Evolutionary conservation across 2,888 invertebrate species (phyloP).

Genomic region (Eupithecia exiguata): DNA sequence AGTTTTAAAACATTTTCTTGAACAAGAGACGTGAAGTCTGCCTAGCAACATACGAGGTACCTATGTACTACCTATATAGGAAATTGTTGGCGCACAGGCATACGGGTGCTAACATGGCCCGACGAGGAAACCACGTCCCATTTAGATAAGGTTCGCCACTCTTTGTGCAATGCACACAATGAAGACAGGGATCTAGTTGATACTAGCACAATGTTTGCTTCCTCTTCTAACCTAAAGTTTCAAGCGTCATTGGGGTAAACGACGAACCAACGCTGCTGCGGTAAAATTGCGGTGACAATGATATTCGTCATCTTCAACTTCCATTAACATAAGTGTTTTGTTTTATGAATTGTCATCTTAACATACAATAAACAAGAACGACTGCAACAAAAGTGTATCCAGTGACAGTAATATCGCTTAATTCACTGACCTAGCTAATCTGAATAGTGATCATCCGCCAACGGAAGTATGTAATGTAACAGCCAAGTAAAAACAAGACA

Average conservation of each 20-base stretch:
- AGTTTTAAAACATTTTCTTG: not conserved
- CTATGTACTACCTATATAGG: not conserved
- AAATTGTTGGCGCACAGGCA: conserved; percentile 41
- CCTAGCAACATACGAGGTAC: not conserved
- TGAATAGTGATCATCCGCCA: conserved; percentile 14
- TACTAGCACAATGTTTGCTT: conserved; percentile 32
- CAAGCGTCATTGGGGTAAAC: not conserved
- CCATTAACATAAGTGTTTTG: not conserved
- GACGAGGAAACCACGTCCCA: conserved; percentile 76
- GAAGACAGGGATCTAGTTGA: conserved; percentile 46
- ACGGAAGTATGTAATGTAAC: conserved; percentile 24
- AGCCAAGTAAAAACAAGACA: conserved; percentile 27
- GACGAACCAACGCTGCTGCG: not conserved
- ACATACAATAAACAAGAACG: not conserved
- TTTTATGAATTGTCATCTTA: not conserved
- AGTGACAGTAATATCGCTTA: conserved; percentile 21
- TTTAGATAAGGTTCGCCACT: conserved; percentile 71
- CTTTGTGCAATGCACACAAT: conserved; percentile 59
- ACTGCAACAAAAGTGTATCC: not conserved
- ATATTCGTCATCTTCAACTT: not conserved
- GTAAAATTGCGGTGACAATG: not conserved
- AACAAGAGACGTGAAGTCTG: conserved; percentile 3
- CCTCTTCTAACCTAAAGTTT: not conserved
- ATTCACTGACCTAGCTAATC: conserved; percentile 20
- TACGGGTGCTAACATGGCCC: conserved; percentile 63